Base-by-base conservation (phyloP, 1,140 invertebrate species). In the Spodoptera litura region DNA sequence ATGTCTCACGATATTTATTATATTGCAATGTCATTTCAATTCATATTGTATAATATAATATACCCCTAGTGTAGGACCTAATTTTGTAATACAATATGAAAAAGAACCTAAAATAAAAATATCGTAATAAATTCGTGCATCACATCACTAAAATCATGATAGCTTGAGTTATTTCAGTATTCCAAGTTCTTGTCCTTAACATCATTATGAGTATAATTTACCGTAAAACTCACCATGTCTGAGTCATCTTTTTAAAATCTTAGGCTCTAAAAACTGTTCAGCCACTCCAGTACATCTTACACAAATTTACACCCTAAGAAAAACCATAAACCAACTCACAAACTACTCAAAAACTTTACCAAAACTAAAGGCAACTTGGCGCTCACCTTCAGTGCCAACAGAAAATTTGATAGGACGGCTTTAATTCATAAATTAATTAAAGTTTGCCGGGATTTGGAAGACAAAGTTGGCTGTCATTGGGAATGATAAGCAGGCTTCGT, bases 401-500 rank as follows among this genome's bases (percentile, higher is more conserved):
- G 61, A 85, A 86, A 90, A 87, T 87, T 87, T 84, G 85, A 85
- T 81, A 82, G 84, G 77, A 78, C 72, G 78, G 72, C 80, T 83
- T 83, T 85, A 88, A 89, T 91, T 91, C 81, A 88, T 89, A 90
- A 92, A 91, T 90, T 89, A 93, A 93, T 93, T 93, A 91, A 91
- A 91, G 79, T 92, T 85, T 81, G 58, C 75, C 78, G 51, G 82
- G 82, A 62, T 81, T 70, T 62, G 70, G 62, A 77, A 82, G 83
- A 82, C 84, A 78, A 87, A 88, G 80, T 88, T 84, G 77, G 82
- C 70, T 80, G 85, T 87, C 86, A 88, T 89, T 88, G 79, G 78
- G 87, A 87, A 92, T 91, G 88, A 90, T 90, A 89, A 90, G 85
- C 85, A 84, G 85, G 80, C 79, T 81, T 86, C 83, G 85, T 89